Percentiles rank a stretch among this genome's conserved stretches.
Evolutionary conservation across 2,888 invertebrate species (phyloP).

Genomic region (Aporophyla lueneburgensis): DNA sequence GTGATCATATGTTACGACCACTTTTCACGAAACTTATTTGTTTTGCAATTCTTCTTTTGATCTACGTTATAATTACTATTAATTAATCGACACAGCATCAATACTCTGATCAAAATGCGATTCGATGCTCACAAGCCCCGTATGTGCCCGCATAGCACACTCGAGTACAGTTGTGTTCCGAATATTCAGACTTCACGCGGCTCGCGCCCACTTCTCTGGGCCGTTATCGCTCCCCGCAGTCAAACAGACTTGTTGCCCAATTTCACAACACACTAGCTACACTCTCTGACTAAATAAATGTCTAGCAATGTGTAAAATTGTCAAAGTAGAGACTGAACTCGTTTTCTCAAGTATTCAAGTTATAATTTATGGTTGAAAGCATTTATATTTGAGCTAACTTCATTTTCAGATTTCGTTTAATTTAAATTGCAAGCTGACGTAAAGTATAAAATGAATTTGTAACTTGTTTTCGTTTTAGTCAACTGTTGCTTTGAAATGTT

Average conservation of each 20-base stretch:
- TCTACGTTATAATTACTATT: background rate
- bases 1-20: background rate
- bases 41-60: background rate
- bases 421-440: conserved; percentile 54
- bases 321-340: conserved; percentile 33
- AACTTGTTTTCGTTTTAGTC: conserved; percentile 17
- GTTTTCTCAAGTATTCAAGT: conserved; percentile 47
- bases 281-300: conserved; percentile 49
- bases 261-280: conserved; percentile 62
- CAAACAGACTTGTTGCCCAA: conserved; percentile 62
- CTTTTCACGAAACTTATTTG: background rate
- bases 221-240: conserved; percentile 47
- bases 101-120: background rate
- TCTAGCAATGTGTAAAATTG: conserved; percentile 62
- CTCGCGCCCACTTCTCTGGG: conserved; percentile 27
- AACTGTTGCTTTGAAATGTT: conserved; percentile 10
- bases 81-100: background rate
- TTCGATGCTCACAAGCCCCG: background rate
- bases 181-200: background rate
- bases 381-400: conserved; percentile 48
- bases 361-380: conserved; percentile 56
- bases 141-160: background rate
- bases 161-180: background rate
- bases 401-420: conserved; percentile 49
- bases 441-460: conserved; percentile 30